A percentile compares a stretch with the other conserved stretches of the same genome.
Conservation (phyloP, 2,888 invertebrate species). For the Drosophila diplacantha region DNA sequence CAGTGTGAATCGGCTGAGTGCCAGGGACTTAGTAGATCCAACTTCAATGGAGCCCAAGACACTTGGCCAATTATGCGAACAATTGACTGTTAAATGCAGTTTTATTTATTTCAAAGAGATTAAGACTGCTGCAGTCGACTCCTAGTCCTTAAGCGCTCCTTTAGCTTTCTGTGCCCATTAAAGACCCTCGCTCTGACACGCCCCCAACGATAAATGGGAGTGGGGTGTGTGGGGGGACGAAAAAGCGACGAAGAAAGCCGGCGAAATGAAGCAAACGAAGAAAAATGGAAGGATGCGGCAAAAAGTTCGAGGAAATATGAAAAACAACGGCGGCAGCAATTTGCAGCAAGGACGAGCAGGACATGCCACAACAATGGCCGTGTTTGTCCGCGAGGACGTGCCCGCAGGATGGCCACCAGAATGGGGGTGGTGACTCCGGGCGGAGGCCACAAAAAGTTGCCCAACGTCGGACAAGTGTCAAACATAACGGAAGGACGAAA, state of each 20-base stretch:
- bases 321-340: slow-evolving; percentile 52
- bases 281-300: slow-evolving; percentile 26
- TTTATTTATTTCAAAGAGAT: slow-evolving; percentile 31
- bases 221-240: slow-evolving; percentile 1
- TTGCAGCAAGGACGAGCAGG: slow-evolving; percentile 62
- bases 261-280: slow-evolving; percentile 19
- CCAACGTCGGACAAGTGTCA: slow-evolving; percentile 47
- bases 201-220: slow-evolving; percentile 44
- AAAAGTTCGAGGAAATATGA: slow-evolving; percentile 28
- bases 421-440: slow-evolving; percentile 12
- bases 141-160: slow-evolving; percentile 20
- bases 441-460: slow-evolving; percentile 42
- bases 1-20: slow-evolving; percentile 3
- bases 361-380: slow-evolving; percentile 65
- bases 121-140: slow-evolving; percentile 36
- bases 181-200: slow-evolving; percentile 9
- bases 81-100: slow-evolving; percentile 56
- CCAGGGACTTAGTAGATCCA: slow-evolving; percentile 4
- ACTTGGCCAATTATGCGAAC: slow-evolving; percentile 42
- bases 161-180: slow-evolving; percentile 4
- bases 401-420: slow-evolving; percentile 9
- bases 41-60: slow-evolving; percentile 40
- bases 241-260: slow-evolving; percentile 28
- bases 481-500: slow-evolving; percentile 21
- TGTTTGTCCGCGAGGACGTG: slow-evolving; percentile 46